phyloP scores from a whole-genome alignment of 92 coral and sea anemone genomes.

The Actinernus sp. region DNA sequence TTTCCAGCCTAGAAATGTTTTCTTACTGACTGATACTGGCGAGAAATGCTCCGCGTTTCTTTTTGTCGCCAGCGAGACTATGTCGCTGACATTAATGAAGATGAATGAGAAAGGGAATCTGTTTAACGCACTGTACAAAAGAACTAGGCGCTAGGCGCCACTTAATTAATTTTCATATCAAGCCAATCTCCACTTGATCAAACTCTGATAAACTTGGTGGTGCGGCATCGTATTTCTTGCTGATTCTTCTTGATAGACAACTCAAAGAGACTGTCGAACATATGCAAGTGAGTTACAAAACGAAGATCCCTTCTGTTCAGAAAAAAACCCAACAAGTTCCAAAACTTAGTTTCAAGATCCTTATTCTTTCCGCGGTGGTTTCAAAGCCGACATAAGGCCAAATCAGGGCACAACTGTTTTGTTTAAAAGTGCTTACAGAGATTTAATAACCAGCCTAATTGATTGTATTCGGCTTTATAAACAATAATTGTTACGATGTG shows the following conservation, averaged over 20 bases:
- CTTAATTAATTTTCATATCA: constrained; percentile 91
- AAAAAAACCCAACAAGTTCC: constrained; percentile 3
- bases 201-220: constrained; percentile 73
- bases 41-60: no score
- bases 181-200: constrained; percentile 79
- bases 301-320: constrained; percentile 1
- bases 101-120: constrained; percentile 79
- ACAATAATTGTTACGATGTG: constrained; percentile 85
- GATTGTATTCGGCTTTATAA: constrained; percentile 73
- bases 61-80: constrained; percentile 67
- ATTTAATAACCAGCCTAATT: constrained; percentile 67
- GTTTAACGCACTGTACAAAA: constrained; percentile 64
- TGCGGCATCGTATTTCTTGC: constrained; percentile 56
- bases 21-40: no score
- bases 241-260: constrained; percentile 71
- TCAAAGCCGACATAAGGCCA: background rate
- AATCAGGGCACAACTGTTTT: constrained; percentile 31
- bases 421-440: constrained; percentile 43
- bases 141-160: constrained; percentile 63
- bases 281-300: constrained; percentile 27
- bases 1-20: no score
- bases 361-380: background rate
- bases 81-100: constrained; percentile 91
- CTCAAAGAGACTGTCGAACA: constrained; percentile 37
- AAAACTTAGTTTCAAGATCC: no score